phyloP scores from a whole-genome alignment of 2,888 invertebrate genomes.

The Trisateles emortualis region DNA sequence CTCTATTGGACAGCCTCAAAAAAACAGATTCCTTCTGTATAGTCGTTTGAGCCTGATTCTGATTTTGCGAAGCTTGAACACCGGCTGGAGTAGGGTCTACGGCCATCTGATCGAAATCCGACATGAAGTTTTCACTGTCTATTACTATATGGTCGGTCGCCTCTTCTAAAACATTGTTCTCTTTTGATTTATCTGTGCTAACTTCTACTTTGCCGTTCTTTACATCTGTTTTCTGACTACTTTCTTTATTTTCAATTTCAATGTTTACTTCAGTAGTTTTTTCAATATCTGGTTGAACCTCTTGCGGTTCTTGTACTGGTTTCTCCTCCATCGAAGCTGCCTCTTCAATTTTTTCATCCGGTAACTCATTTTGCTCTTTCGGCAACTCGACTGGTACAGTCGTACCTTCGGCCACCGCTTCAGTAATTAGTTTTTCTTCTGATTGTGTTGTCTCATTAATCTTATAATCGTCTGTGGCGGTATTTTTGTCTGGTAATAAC shows the following conservation, averaged over 20 bases:
- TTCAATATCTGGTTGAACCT: conserved; percentile 55
- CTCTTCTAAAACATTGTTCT: conserved; percentile 64
- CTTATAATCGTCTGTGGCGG: conserved; percentile 68
- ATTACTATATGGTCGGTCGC: conserved; percentile 70
- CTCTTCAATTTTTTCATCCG: conserved; percentile 65
- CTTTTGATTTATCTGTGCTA: conserved; percentile 68
- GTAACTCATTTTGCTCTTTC: conserved; percentile 64
- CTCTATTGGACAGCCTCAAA: conserved; percentile 96
- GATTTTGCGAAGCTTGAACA: conserved; percentile 56
- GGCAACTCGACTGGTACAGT: conserved; percentile 61
- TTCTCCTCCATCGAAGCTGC: conserved; percentile 59
- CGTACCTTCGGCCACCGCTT: conserved; percentile 57
- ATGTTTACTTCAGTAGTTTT: conserved; percentile 55
- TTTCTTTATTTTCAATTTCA: conserved; percentile 65
- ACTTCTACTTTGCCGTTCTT: conserved; percentile 68
- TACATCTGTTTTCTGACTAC: conserved; percentile 54
- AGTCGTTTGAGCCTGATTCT: conserved; percentile 70
- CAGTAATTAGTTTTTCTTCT: conserved; percentile 63
- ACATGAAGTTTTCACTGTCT: conserved; percentile 83
- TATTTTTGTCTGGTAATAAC: conserved; percentile 68
- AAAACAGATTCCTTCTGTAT: conserved; percentile 98
- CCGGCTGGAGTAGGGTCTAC: conserved; percentile 79
- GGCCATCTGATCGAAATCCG: conserved; percentile 85
- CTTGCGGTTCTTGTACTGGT: conserved; percentile 54
- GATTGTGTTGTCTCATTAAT: conserved; percentile 65